Evolutionary conservation across 1,140 invertebrate species (phyloP).

Genomic region (Leptinotarsa defecta): DNA sequence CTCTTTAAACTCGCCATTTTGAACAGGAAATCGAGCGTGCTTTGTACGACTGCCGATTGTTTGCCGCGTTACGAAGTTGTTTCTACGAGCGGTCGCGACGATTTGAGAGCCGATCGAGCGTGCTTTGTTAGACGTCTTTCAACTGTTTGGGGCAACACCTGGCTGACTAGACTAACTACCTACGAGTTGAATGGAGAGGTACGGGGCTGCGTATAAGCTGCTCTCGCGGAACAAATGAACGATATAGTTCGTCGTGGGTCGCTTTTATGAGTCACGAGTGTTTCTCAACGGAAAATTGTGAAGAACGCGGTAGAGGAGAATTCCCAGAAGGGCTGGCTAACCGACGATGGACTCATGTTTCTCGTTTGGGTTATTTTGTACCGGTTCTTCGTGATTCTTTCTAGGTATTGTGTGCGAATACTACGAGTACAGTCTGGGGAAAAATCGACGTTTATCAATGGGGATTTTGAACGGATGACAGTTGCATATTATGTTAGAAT

Average conservation of each 20-base stretch:
- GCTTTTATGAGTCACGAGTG: constrained; percentile 16
- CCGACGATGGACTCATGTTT: too few relatives aligned
- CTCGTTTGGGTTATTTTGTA: too few relatives aligned
- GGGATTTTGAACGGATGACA: too few relatives aligned
- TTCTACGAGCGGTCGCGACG: not conserved
- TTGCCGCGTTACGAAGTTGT: not conserved
- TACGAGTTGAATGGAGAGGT: not conserved
- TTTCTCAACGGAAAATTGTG: constrained; percentile 21
- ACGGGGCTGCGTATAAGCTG: not conserved
- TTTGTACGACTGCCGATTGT: not conserved
- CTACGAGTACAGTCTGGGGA: too few relatives aligned
- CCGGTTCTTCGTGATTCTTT: too few relatives aligned
- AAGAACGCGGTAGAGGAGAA: constrained; percentile 6
- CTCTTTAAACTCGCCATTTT: constrained; percentile 6
- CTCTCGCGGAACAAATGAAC: not conserved
- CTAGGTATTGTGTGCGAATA: too few relatives aligned
- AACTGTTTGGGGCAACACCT: constrained; percentile 9
- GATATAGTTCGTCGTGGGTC: constrained; percentile 1
- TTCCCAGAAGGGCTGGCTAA: constrained; percentile 20
- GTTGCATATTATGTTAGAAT: too few relatives aligned
- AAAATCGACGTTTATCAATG: too few relatives aligned
- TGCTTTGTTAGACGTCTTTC: constrained; percentile 4
- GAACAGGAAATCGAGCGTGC: not conserved
- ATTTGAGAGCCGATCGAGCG: not conserved
- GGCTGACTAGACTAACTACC: not conserved